Evolutionary conservation across 2,888 invertebrate genomes (phyloP).

Genomic region (Patella ulyssiponensis): DNA sequence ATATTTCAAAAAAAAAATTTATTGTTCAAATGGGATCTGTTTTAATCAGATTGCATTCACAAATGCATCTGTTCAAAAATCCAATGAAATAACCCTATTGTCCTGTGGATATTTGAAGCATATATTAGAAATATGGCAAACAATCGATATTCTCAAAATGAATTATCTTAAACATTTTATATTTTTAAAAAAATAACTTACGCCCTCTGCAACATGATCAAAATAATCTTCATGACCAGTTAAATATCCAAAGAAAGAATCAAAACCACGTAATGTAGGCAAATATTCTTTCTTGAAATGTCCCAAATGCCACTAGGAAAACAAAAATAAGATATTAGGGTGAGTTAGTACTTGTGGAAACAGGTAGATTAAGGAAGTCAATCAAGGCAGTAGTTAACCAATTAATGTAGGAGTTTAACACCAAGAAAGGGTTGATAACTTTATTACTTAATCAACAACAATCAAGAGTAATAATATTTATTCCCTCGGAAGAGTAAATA

Average conservation of each 20-base stretch:
- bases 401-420: too few relatives aligned
- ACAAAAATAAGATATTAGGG: background rate
- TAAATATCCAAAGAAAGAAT: conserved; percentile 87
- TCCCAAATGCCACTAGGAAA: conserved; percentile 82
- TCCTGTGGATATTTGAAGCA: too few relatives aligned
- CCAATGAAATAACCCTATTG: too few relatives aligned
- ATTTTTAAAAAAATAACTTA: background rate
- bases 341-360: background rate
- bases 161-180: too few relatives aligned
- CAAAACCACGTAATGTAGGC: conserved; percentile 83
- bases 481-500: background rate
- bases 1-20: too few relatives aligned
- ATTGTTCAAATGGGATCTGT: too few relatives aligned
- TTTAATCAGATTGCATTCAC: too few relatives aligned
- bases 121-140: too few relatives aligned
- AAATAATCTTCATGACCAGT: conserved; percentile 90
- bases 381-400: too few relatives aligned
- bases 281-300: conserved; percentile 82
- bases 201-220: conserved; percentile 80
- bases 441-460: background rate
- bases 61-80: too few relatives aligned
- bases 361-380: background rate
- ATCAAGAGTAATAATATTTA: too few relatives aligned
- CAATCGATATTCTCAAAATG: background rate
- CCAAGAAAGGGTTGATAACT: too few relatives aligned